Base-by-base conservation (phyloP, 2,113 vertebrate species). In the Caracal caracal region DNA sequence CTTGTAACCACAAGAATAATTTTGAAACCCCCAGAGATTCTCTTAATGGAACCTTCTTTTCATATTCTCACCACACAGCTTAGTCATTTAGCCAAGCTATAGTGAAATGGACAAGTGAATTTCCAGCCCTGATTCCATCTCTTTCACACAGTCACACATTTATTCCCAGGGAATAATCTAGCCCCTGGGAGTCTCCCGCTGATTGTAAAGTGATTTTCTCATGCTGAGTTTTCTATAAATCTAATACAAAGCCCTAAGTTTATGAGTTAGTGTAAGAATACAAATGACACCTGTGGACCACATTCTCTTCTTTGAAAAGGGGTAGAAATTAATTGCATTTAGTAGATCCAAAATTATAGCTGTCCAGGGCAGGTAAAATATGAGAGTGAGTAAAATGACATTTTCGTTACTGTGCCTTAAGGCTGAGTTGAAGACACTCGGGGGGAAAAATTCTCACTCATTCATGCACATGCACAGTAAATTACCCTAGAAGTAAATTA, bases 401-500 rank as follows among this genome's bases (percentile, higher is more conserved):
- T 92, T 90, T 97, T 96, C 30, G 35, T n/a, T 91, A 87, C 61
- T 71, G 13, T 89, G 89, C 87, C 92, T 94, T 82, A 66, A 88
- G 92, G 43, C 22, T 49, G 70, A 84, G 30, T 73, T 88, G 65
- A 95, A 83, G 40, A 78, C 68, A 83, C 63, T 13, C 68, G 53
- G 59, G 80, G 86, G 96, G 63, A 90, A 71, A 81, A 95, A 51
- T 90, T 95, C 56, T 94, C 70, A 89, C 28, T 96, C 90, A 80
- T 87, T 88, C 88, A 93, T 85, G 80, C 65, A 85, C 79, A 95
- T 63, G 89, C 68, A 85, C 87, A 95, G 80, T 96, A 95, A 98
- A 96, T 96, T 93, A 93, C 20, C 65, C 49, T 95, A 61, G 59
- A 93, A 95, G 56, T 85, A 97, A 97, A 97, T 97, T 94, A 97